Conservation (phyloP, 2,797 vertebrate species). For the Scleropages formosus region DNA sequence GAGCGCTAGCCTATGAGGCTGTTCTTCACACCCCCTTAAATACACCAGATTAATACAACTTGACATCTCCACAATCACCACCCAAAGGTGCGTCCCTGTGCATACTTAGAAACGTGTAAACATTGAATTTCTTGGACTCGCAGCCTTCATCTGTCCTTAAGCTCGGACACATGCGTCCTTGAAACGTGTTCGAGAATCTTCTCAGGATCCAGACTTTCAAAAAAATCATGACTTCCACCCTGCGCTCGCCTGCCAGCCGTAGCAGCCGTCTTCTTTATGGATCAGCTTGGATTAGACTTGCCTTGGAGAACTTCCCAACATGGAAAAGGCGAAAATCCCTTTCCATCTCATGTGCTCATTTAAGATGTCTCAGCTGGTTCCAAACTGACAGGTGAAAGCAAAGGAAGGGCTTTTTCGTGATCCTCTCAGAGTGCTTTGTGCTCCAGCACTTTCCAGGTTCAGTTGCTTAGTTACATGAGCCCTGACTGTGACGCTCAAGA, state of each 20-base stretch:
- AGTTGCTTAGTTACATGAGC: background rate
- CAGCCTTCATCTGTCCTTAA: background rate
- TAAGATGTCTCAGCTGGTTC: background rate
- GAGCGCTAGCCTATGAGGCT: background rate
- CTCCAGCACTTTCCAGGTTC: background rate
- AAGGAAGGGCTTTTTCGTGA: conserved; percentile 7
- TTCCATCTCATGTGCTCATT: conserved; percentile 1
- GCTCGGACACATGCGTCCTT: background rate
- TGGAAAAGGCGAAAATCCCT: background rate
- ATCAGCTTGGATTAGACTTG: background rate
- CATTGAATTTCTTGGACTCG: conserved; percentile 10
- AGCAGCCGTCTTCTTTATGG: background rate
- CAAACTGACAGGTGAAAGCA: background rate
- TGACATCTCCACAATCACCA: background rate
- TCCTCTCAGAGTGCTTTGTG: background rate
- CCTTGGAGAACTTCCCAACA: background rate
- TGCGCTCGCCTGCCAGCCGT: background rate
- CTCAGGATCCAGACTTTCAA: background rate
- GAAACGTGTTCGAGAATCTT: background rate
- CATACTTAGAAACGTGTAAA: conserved; percentile 31
- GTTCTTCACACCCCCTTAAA: background rate
- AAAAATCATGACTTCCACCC: background rate
- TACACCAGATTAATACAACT: background rate
- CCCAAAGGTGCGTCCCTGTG: conserved; percentile 1
- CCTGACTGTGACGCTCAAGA: background rate